A percentile compares a stretch with the other conserved stretches of the same genome.
phyloP scores from a whole-genome alignment of 2,797 vertebrate species.

The Decapterus maruadsi region DNA sequence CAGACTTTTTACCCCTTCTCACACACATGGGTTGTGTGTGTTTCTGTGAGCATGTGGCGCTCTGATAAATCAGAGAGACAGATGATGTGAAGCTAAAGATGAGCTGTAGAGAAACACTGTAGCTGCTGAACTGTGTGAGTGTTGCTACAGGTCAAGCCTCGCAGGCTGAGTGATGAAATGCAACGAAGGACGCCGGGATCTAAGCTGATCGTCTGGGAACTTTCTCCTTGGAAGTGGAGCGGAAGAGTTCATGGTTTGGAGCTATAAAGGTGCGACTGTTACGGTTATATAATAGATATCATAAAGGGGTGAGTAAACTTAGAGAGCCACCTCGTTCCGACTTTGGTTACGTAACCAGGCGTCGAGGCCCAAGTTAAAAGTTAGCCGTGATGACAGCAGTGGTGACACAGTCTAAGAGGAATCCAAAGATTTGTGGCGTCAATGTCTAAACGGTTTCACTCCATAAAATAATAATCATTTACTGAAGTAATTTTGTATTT shows the following conservation, averaged over 20 bases:
- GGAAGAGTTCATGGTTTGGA: slow-evolving; percentile 43
- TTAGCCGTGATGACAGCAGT: slow-evolving; percentile 29
- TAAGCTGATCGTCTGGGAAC: slow-evolving; percentile 7
- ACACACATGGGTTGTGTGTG: not conserved
- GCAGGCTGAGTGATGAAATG: slow-evolving; percentile 5
- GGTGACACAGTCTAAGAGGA: slow-evolving; percentile 28
- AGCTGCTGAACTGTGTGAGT: not conserved
- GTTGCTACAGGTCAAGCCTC: not conserved
- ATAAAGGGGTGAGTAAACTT: slow-evolving; percentile 42
- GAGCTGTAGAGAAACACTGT: slow-evolving; percentile 7
- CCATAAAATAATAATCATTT: not conserved
- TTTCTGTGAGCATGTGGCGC: not conserved
- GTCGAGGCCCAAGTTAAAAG: slow-evolving; percentile 25
- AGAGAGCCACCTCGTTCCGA: slow-evolving; percentile 37
- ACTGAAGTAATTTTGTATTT: not conserved
- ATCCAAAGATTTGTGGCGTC: slow-evolving; percentile 6
- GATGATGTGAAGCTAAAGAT: slow-evolving; percentile 35
- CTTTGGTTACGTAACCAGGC: slow-evolving; percentile 52
- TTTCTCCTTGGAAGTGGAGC: slow-evolving; percentile 42
- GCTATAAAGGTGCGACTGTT: slow-evolving; percentile 48
- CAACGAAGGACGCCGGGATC: slow-evolving; percentile 1
- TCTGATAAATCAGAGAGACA: slow-evolving; percentile 9
- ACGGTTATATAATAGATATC: slow-evolving; percentile 58
- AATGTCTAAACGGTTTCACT: not conserved
- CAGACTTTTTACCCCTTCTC: not conserved